Conservation (phyloP, 2,888 invertebrate species). For the Cryptus armator region DNA sequence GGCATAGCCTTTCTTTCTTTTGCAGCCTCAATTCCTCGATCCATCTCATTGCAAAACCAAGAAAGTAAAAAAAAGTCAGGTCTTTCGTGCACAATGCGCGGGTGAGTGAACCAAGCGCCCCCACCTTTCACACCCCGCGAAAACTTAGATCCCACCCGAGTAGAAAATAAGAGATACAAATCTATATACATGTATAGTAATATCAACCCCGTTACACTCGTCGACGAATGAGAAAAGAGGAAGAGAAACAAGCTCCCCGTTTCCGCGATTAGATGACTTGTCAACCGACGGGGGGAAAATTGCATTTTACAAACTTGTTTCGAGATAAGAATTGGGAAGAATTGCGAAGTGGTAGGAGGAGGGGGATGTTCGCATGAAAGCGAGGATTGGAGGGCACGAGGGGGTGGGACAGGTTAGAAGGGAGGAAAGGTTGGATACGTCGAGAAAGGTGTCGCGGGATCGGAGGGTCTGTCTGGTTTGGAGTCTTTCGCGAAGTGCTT, state of each 20-base stretch:
- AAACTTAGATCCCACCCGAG: background rate
- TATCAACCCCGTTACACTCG: slow-evolving; percentile 23
- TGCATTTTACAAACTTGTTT: slow-evolving; percentile 88
- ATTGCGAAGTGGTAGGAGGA: slow-evolving; percentile 84
- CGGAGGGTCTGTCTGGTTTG: slow-evolving; percentile 58
- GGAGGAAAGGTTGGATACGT: slow-evolving; percentile 70
- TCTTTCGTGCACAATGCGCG: slow-evolving; percentile 30
- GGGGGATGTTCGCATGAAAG: slow-evolving; percentile 68
- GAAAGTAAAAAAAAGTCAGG: slow-evolving; percentile 15
- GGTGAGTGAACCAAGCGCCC: slow-evolving; percentile 40
- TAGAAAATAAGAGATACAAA: slow-evolving; percentile 18
- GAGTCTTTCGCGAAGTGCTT: slow-evolving; percentile 37
- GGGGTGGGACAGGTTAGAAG: slow-evolving; percentile 69
- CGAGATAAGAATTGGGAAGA: slow-evolving; percentile 87
- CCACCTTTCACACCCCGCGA: background rate
- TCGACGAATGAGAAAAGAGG: slow-evolving; percentile 72
- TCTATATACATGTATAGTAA: slow-evolving; percentile 32
- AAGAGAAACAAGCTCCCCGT: slow-evolving; percentile 73
- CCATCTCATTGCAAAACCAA: slow-evolving; percentile 17
- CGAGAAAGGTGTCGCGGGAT: slow-evolving; percentile 49
- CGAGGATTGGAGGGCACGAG: slow-evolving; percentile 74
- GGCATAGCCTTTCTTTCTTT: slow-evolving; percentile 25
- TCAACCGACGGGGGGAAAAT: slow-evolving; percentile 87
- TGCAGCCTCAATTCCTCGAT: background rate
- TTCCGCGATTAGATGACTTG: slow-evolving; percentile 87